Conservation (phyloP, 2,113 vertebrate species). For the Charadrius vociferus region DNA sequence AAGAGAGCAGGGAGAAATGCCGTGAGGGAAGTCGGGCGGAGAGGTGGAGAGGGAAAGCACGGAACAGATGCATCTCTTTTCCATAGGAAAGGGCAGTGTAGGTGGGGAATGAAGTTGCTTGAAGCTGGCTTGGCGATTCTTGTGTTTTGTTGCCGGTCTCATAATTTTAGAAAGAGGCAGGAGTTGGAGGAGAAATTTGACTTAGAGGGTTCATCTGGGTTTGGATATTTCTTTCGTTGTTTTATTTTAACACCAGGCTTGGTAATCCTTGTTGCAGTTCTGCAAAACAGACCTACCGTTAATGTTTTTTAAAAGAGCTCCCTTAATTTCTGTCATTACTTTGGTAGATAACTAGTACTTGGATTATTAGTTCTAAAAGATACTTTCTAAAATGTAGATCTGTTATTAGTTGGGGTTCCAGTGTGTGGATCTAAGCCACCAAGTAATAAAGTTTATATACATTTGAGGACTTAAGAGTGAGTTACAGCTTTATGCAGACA, state of each 20-base stretch:
- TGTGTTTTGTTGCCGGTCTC: not conserved
- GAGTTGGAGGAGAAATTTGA: not conserved
- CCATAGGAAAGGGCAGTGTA: not conserved
- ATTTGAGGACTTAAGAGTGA: not conserved
- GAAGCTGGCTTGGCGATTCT: not conserved
- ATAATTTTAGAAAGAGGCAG: not conserved
- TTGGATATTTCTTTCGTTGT: not conserved
- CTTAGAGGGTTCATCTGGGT: not conserved
- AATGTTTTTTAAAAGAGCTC: not conserved
- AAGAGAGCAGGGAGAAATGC: not conserved
- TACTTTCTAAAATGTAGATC: not conserved
- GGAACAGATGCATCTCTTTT: not conserved
- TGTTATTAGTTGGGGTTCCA: not conserved
- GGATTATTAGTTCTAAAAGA: not conserved
- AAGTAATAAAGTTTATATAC: not conserved
- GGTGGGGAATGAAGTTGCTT: not conserved
- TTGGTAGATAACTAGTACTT: not conserved
- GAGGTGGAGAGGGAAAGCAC: not conserved
- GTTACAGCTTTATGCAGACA: not conserved
- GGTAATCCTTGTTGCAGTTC: not conserved
- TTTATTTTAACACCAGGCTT: not conserved
- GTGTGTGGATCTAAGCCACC: not conserved
- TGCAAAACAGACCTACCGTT: not conserved
- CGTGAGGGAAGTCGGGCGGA: not conserved
- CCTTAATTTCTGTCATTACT: not conserved